Conservation (phyloP, 2,113 vertebrate species). For the Cyphomyrus discorhynchus region DNA sequence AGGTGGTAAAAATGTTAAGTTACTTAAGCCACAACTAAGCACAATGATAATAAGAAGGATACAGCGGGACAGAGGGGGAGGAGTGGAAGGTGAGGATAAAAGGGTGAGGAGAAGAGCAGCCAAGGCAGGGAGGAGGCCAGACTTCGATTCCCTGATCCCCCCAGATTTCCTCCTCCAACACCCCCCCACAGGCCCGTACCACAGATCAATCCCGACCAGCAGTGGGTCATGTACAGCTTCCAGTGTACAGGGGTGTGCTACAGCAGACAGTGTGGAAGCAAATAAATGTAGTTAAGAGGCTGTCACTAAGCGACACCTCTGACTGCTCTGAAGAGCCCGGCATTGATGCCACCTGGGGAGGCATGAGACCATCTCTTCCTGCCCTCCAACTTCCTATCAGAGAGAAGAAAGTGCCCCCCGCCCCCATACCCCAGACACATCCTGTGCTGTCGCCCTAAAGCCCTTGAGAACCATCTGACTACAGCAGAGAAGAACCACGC, state of each 20-base stretch:
- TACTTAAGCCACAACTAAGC: neutral
- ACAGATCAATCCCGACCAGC: neutral
- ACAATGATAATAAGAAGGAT: neutral
- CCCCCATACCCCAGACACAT: neutral
- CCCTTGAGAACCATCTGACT: neutral
- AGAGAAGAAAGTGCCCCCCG: neutral
- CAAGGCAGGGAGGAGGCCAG: neutral
- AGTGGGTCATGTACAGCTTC: neutral
- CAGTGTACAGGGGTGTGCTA: neutral
- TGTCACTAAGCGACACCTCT: neutral
- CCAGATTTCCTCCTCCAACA: neutral
- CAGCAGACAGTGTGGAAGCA: neutral
- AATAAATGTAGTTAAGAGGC: neutral
- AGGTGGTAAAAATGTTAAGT: neutral
- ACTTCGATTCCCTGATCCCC: neutral
- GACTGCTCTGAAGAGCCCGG: neutral
- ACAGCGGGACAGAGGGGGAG: neutral
- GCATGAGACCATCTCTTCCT: neutral
- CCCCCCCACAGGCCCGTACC: neutral
- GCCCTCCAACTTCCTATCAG: neutral
- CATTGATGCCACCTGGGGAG: neutral
- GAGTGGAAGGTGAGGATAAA: neutral
- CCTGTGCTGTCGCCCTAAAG: neutral
- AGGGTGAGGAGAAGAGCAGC: neutral
- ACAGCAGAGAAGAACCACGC: neutral